Percentiles rank a stretch among this genome's conserved stretches.
These are phyloP conservation scores for Enteromius radiatus DNA, from an alignment of 2,797 vertebrate genomes.

Conservation along the genomic window DNA sequence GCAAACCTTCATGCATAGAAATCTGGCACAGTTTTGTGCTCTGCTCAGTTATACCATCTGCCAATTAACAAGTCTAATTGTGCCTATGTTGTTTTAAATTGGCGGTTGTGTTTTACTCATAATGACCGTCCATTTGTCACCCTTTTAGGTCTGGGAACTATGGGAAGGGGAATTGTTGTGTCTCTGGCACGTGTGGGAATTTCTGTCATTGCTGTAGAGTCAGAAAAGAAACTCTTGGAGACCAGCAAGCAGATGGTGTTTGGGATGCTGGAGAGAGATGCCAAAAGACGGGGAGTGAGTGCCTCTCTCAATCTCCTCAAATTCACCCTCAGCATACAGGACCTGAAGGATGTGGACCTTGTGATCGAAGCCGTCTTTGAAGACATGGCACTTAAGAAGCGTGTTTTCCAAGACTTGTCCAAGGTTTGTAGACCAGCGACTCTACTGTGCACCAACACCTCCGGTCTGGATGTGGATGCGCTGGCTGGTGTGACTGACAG, in stretches of 20 bases:
- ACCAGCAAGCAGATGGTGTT: conserved; percentile 77
- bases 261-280: conserved; percentile 79
- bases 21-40: conserved; percentile 5
- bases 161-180: conserved; percentile 89
- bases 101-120: conserved; percentile 36
- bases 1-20: conserved; percentile 11
- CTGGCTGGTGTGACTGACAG: conserved; percentile 80
- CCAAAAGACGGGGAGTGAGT: conserved; percentile 72
- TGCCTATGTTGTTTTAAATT: conserved; percentile 15
- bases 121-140: conserved; percentile 56
- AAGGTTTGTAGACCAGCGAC: conserved; percentile 79
- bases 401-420: conserved; percentile 84
- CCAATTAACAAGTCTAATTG: conserved; percentile 14
- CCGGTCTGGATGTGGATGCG: conserved; percentile 83
- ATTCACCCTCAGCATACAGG: conserved; percentile 77
- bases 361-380: conserved; percentile 95
- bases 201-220: conserved; percentile 88
- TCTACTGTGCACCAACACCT: conserved; percentile 89
- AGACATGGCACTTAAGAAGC: conserved; percentile 86
- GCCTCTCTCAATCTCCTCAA: conserved; percentile 63
- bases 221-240: conserved; percentile 79
- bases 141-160: conserved; percentile 89
- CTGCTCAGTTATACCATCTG: conserved; percentile 5
- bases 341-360: conserved; percentile 79
- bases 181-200: conserved; percentile 83